phyloP scores from a whole-genome alignment of 1,140 invertebrate species.

The Dysdera silvatica region DNA sequence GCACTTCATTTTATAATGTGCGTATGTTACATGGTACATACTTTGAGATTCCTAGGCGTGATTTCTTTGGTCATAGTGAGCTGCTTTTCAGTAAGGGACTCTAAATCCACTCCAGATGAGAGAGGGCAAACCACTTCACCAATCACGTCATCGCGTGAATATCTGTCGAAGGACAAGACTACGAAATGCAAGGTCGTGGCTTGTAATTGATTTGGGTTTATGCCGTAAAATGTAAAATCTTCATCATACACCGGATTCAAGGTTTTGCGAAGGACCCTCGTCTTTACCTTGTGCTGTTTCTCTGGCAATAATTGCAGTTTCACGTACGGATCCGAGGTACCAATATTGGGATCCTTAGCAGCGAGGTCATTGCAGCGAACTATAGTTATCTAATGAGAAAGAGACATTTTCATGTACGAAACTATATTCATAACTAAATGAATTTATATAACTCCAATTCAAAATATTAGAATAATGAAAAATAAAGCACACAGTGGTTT shows the following conservation, averaged over 20 bases:
- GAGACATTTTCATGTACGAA: too few relatives aligned
- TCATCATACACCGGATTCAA: slow-evolving; percentile 89
- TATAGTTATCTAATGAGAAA: slow-evolving; percentile 81
- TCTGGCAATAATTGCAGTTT: slow-evolving; percentile 88
- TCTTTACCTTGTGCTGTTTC: slow-evolving; percentile 94
- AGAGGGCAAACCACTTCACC: slow-evolving; percentile 84
- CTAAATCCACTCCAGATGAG: slow-evolving; percentile 11
- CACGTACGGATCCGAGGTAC: slow-evolving; percentile 80
- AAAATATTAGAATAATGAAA: too few relatives aligned
- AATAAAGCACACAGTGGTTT: too few relatives aligned
- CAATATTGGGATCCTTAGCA: slow-evolving; percentile 59
- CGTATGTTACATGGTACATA: slow-evolving; percentile 10
- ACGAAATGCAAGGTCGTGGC: slow-evolving; percentile 86
- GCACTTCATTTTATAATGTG: too few relatives aligned
- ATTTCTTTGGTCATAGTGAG: slow-evolving; percentile 31
- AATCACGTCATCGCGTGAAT: slow-evolving; percentile 92
- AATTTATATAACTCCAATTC: too few relatives aligned
- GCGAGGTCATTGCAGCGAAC: slow-evolving; percentile 75
- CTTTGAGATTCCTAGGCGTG: slow-evolving; percentile 31
- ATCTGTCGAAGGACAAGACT: slow-evolving; percentile 91
- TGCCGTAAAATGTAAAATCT: slow-evolving; percentile 92
- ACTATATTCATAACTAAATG: too few relatives aligned
- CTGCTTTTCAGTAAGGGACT: slow-evolving; percentile 32
- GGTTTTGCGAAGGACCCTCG: slow-evolving; percentile 82
- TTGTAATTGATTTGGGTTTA: slow-evolving; percentile 71